Base-by-base conservation (phyloP, 92 coral and sea anemone species). In the Bergia puertoricense region DNA sequence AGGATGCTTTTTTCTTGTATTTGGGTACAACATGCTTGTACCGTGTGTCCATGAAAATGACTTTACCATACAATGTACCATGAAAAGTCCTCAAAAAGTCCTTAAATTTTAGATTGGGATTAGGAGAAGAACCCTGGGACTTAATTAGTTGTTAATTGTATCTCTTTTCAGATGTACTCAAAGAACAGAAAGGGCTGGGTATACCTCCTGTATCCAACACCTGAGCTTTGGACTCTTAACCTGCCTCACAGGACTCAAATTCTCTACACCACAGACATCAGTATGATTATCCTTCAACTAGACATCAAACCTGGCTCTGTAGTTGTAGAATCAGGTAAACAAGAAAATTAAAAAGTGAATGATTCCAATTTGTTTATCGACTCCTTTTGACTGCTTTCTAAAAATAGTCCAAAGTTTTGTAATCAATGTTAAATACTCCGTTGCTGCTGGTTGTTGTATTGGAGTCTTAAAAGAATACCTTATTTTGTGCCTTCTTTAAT, bases 211-310 rank as follows among this genome's bases (percentile, higher is more conserved):
- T 92, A 95, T 77, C 98, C 99, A 11, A 95, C 99, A 6, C 98
- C 99, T 82, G 99, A 97, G 68, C 93, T 97, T 5, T 97, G 99
- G 99, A 97, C 98, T 13, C 39, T 93, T 6, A 95, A 92, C 54
- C 94, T 97, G 9, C 99, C 96, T 14, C 99, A 97, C 91, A 90
- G 99, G 79, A 97, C 99, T 72, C 99, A 97, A 89, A 97, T 97
- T 76, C 96, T 97, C 20, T 97, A 97, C 86, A 92, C 90, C 20
- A 94, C 98, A 73, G 99, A 97, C 81, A 97, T 97, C 23, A 97
- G 99, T 78, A 97, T 97, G 99, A 94, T 89, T 13, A 76, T 94
- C 45, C 86, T 97, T 78, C 95, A 94, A 82, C 89, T 97, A 80
- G 94, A 89, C 11, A 85, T 97, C 62, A 97, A 95, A 89, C 98